Evolutionary conservation across 2,113 vertebrate genomes (phyloP).

Genomic region (Eonycteris spelaea): DNA sequence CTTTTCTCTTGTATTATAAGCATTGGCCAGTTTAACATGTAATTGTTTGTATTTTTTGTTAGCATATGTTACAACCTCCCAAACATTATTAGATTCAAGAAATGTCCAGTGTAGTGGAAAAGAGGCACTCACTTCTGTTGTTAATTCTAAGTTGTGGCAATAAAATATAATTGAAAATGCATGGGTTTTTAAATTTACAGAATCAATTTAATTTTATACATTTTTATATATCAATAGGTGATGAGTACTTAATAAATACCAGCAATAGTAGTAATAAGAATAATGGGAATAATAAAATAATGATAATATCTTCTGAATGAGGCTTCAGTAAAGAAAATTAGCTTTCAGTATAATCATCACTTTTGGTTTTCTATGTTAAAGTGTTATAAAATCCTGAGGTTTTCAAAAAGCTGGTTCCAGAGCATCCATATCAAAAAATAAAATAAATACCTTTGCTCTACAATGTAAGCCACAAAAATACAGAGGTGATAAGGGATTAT

Average conservation of each 20-base stretch:
- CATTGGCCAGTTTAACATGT: not conserved
- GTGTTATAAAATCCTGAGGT: not conserved
- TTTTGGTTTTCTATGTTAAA: not conserved
- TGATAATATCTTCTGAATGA: not conserved
- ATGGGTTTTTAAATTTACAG: not conserved
- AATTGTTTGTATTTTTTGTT: not conserved
- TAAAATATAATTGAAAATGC: not conserved
- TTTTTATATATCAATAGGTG: not conserved
- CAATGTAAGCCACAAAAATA: not conserved
- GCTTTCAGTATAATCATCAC: not conserved
- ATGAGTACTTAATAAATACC: not conserved
- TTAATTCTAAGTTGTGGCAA: not conserved
- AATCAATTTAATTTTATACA: not conserved
- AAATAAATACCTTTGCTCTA: not conserved
- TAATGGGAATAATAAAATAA: not conserved
- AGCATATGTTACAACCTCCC: not conserved
- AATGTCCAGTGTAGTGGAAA: slow-evolving; percentile 9
- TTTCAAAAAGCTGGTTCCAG: not conserved
- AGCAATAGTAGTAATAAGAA: not conserved
- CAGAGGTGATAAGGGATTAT: not conserved
- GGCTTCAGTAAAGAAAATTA: not conserved
- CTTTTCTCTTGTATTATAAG: not conserved
- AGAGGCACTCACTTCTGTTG: not conserved
- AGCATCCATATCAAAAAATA: not conserved
- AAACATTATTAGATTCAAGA: not conserved